A percentile compares a stretch with the other conserved stretches of the same genome.
phyloP scores from a whole-genome alignment of 2,113 vertebrate genomes.

The Siphamia tubifer region DNA sequence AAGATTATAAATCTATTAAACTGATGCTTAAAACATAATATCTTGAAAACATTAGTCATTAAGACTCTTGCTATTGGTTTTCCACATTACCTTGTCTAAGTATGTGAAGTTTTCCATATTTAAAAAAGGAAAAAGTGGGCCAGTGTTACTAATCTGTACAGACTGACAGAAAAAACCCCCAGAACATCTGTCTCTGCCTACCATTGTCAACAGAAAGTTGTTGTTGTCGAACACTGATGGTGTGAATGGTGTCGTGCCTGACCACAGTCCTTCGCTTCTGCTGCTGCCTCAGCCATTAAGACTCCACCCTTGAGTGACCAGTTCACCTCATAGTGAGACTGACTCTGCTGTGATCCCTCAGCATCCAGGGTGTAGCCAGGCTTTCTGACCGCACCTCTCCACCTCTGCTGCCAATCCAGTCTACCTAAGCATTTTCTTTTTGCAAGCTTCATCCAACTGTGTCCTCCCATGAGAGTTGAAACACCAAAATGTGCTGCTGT shows the following conservation, averaged over 20 bases:
- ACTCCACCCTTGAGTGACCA: not conserved
- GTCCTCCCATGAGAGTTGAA: slow-evolving; percentile 32
- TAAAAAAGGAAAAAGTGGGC: too few species aligned
- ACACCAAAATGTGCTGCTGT: slow-evolving; percentile 11
- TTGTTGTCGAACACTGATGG: not conserved
- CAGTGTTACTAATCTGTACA: too few species aligned
- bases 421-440: slow-evolving; percentile 43
- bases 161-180: too few species aligned
- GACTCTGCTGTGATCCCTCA: slow-evolving; percentile 21
- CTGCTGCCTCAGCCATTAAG: slow-evolving; percentile 14
- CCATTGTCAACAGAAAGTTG: too few species aligned
- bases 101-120: too few species aligned
- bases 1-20: too few species aligned
- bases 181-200: too few species aligned
- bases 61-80: too few species aligned
- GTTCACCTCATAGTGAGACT: not conserved
- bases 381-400: slow-evolving; percentile 46
- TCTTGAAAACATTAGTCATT: too few species aligned
- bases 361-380: slow-evolving; percentile 35
- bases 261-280: not conserved
- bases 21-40: too few species aligned
- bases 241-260: not conserved
- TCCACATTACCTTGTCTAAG: too few species aligned
- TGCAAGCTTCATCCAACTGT: not conserved
- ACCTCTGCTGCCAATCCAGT: slow-evolving; percentile 23